Conservation (phyloP, 1,140 invertebrate species). For the Cryptotermes secundus region DNA sequence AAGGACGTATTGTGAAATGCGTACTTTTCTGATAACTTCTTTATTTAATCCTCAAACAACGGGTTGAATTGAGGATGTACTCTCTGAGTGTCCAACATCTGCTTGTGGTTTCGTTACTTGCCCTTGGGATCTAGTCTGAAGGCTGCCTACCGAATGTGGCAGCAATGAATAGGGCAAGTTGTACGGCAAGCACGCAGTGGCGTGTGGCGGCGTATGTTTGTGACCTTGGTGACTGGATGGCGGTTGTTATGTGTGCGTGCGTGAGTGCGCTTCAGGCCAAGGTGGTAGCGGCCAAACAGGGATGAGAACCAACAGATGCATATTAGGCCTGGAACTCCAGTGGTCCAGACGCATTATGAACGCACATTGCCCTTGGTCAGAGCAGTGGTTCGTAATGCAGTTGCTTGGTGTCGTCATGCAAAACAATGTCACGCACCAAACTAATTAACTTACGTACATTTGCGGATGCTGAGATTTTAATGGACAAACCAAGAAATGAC, state of each 20-base stretch:
- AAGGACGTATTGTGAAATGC: too few relatives aligned
- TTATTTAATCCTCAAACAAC: too few relatives aligned
- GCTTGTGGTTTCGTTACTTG: not conserved
- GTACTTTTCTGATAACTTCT: too few relatives aligned
- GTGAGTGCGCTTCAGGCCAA: not conserved
- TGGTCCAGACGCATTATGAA: not conserved
- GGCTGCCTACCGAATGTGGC: not conserved
- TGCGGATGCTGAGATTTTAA: too few relatives aligned
- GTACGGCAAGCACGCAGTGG: not conserved
- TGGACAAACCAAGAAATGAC: too few relatives aligned
- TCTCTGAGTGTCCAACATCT: not conserved
- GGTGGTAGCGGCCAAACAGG: too few relatives aligned
- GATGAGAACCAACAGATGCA: not conserved
- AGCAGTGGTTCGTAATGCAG: not conserved
- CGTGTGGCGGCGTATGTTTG: not conserved
- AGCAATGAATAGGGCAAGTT: not conserved
- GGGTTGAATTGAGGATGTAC: too few relatives aligned
- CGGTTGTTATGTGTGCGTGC: not conserved
- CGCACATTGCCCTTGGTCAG: too few relatives aligned
- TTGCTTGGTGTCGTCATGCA: too few relatives aligned
- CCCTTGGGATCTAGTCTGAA: slow-evolving; percentile 1
- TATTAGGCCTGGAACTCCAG: not conserved
- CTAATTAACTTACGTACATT: too few relatives aligned
- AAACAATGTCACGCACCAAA: too few relatives aligned
- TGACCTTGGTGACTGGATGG: not conserved